Percentiles rank a stretch among this genome's conserved stretches.
These are phyloP conservation scores for Phytoseiulus persimilis DNA, from an alignment of 2,888 invertebrate genomes.

Conservation along the genomic window DNA sequence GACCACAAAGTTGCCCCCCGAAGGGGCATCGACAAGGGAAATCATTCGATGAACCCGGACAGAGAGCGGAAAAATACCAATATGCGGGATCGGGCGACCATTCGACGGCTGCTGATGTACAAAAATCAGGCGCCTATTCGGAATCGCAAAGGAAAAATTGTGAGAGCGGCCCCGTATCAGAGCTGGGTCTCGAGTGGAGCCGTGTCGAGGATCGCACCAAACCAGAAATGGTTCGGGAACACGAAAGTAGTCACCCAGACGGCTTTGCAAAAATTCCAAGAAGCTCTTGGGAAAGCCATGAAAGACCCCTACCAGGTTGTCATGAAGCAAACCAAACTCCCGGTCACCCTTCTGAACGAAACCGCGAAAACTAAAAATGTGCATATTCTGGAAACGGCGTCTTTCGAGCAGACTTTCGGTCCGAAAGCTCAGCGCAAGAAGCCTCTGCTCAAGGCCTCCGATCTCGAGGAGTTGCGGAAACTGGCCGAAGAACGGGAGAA, in stretches of 20 bases:
- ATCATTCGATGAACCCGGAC: constrained; percentile 50
- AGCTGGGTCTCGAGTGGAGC: constrained; percentile 77
- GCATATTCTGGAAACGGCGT: constrained; percentile 89
- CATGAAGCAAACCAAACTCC: constrained; percentile 89
- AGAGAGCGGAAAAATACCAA: constrained; percentile 66
- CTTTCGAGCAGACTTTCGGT: constrained; percentile 87
- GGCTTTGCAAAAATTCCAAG: constrained; percentile 61
- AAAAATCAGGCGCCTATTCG: constrained; percentile 82
- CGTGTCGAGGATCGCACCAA: constrained; percentile 88
- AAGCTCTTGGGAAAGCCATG: constrained; percentile 83
- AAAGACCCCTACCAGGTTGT: constrained; percentile 95
- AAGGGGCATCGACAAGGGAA: constrained; percentile 17
- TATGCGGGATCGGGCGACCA: constrained; percentile 82
- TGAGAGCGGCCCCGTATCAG: constrained; percentile 91
- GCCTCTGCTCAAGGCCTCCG: constrained; percentile 63
- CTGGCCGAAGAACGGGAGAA: constrained; percentile 63
- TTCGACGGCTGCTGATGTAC: constrained; percentile 95
- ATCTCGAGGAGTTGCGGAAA: constrained; percentile 66
- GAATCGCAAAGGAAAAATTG: constrained; percentile 73
- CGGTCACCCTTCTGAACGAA: constrained; percentile 86
- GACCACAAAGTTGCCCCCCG: constrained; percentile 22
- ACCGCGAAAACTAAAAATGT: constrained; percentile 70
- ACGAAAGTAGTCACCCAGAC: constrained; percentile 87
- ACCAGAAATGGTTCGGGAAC: constrained; percentile 98
- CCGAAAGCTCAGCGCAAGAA: constrained; percentile 83